These are phyloP conservation scores for Benthosema pterotum DNA, from an alignment of 2,797 vertebrate genomes.

Conservation along the genomic window DNA sequence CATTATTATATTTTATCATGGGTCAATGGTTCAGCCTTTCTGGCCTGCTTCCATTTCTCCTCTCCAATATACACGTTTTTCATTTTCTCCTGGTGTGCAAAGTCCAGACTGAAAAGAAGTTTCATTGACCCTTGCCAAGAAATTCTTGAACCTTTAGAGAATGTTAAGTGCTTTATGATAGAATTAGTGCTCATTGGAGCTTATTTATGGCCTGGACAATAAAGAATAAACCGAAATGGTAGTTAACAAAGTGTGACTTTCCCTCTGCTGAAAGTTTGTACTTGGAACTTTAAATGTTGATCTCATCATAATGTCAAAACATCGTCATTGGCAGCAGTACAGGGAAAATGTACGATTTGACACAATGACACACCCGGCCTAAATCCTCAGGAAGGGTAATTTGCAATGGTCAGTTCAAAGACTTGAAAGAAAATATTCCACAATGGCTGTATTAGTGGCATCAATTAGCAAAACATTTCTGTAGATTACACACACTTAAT, in stretches of 20 bases:
- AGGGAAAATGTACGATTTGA: slow-evolving; percentile 49
- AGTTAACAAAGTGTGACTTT: slow-evolving; percentile 50
- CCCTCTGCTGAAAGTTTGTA: slow-evolving; percentile 36
- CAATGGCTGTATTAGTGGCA: too few relatives aligned
- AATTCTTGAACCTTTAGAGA: slow-evolving; percentile 46
- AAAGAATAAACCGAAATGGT: slow-evolving; percentile 61
- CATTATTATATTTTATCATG: slow-evolving; percentile 72
- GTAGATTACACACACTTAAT: too few relatives aligned
- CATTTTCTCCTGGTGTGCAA: slow-evolving; percentile 32
- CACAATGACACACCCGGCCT: slow-evolving; percentile 22
- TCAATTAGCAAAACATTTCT: too few relatives aligned
- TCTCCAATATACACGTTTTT: slow-evolving; percentile 45
- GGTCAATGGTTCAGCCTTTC: slow-evolving; percentile 60
- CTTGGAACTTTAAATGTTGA: slow-evolving; percentile 40
- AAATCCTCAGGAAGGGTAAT: slow-evolving; percentile 9
- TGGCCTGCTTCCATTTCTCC: slow-evolving; percentile 69
- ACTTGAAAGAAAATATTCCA: not conserved
- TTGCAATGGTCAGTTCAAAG: slow-evolving; percentile 14
- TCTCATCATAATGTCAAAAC: slow-evolving; percentile 55
- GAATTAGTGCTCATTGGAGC: slow-evolving; percentile 39
- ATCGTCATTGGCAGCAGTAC: slow-evolving; percentile 47
- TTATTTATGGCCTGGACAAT: slow-evolving; percentile 52
- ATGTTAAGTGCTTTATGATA: slow-evolving; percentile 63
- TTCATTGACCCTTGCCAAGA: slow-evolving; percentile 49
- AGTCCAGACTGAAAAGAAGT: slow-evolving; percentile 45